Evolutionary conservation across 2,888 invertebrate species (phyloP).

Genomic region (Orthosia gracilis): DNA sequence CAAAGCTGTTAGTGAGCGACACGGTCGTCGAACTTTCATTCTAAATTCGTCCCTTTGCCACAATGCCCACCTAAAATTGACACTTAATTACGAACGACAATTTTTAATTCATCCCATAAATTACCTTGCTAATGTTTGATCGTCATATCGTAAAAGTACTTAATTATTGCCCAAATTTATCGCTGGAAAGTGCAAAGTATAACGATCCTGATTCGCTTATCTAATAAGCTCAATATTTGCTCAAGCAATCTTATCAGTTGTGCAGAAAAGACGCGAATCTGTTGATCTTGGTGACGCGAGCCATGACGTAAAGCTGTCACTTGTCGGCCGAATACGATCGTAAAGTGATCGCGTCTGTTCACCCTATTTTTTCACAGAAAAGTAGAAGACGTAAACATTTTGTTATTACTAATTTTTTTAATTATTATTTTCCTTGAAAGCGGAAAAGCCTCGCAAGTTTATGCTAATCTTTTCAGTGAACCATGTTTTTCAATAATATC

Average conservation of each 20-base stretch:
- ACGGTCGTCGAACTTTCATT: conserved; percentile 80
- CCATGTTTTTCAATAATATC: not conserved
- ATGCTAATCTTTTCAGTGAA: not conserved
- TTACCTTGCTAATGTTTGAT: conserved; percentile 70
- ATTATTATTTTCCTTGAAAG: not conserved
- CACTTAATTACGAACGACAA: conserved; percentile 46
- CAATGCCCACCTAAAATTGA: conserved; percentile 54
- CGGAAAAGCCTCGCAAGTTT: not conserved
- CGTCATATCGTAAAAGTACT: conserved; percentile 75
- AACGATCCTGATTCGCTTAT: conserved; percentile 86
- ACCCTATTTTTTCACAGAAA: conserved; percentile 14
- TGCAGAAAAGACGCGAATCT: conserved; percentile 83
- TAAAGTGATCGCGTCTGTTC: conserved; percentile 33
- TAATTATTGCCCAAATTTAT: conserved; percentile 81
- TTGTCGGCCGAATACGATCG: conserved; percentile 62
- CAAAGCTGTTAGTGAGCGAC: conserved; percentile 74
- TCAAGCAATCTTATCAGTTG: conserved; percentile 81
- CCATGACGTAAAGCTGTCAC: conserved; percentile 80
- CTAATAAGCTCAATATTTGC: conserved; percentile 83
- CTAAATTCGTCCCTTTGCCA: conserved; percentile 68
- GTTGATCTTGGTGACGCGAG: conserved; percentile 79
- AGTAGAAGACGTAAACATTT: conserved; percentile 3
- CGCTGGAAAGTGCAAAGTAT: conserved; percentile 86
- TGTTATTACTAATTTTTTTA: not conserved
- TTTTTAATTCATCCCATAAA: conserved; percentile 45